Conservation (phyloP, 2,888 invertebrate species). For the Vesta saturnalis region DNA sequence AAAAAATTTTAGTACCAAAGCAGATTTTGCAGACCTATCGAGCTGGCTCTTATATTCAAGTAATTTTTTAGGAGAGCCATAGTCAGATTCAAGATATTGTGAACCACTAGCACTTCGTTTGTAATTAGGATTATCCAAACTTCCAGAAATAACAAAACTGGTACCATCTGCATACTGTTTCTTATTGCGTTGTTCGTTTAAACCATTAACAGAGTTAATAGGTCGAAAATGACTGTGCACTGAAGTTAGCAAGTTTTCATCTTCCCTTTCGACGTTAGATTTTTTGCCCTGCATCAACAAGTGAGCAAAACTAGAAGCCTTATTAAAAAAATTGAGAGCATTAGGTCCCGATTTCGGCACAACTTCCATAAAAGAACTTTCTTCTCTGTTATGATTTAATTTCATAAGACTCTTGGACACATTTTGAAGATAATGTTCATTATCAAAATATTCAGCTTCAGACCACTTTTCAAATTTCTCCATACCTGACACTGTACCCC, state of each 20-base stretch:
- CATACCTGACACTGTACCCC: constrained; percentile 14
- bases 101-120: constrained; percentile 74
- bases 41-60: constrained; percentile 64
- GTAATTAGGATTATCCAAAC: constrained; percentile 69
- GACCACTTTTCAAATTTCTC: constrained; percentile 44
- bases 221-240: constrained; percentile 86
- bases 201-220: constrained; percentile 69
- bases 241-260: constrained; percentile 70
- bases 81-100: constrained; percentile 67
- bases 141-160: constrained; percentile 74
- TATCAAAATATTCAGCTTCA: constrained; percentile 47
- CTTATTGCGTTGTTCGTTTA: constrained; percentile 59
- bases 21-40: constrained; percentile 53
- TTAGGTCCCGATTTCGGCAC: constrained; percentile 56
- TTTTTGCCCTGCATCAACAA: constrained; percentile 25
- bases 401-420: constrained; percentile 61
- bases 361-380: constrained; percentile 72
- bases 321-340: constrained; percentile 34
- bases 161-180: constrained; percentile 73
- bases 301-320: constrained; percentile 27
- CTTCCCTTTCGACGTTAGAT: constrained; percentile 34
- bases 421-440: constrained; percentile 49
- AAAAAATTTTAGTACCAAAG: constrained; percentile 75
- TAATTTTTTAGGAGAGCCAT: constrained; percentile 64
- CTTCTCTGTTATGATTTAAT: constrained; percentile 70